Evolutionary conservation across 2,113 vertebrate genomes (phyloP), one percentile per base, ranked within the genome.

Genomic region (Muntiacus muntjak): DNA sequence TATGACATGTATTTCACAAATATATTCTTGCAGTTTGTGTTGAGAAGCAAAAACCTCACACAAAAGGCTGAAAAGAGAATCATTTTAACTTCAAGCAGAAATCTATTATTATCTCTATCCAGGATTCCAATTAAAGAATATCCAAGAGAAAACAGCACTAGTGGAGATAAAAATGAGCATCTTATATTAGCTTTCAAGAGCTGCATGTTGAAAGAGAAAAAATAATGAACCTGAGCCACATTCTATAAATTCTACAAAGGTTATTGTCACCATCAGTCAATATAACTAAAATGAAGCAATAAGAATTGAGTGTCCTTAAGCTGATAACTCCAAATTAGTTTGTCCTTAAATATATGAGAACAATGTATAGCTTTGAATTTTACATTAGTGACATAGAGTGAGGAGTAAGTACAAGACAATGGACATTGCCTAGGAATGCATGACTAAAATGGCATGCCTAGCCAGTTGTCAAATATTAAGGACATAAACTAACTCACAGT

Each of bases 101-200:
- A 94, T 90, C 74, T 95, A 89, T 97, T 97, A 95, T 97, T 92
- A 97, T 89, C 54, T 96, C 19, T 60, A 91, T 82, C 26, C 78
- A 95, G 58, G 60, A 96, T 96, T 96, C 89, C 94, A 97, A 96
- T 97, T 97, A 97, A 96, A 88, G 89, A 95, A 96, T 97, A 94
- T 96, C 74, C 60, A 87, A 92, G 87, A 96, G 97, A 96, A 98
- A 97, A 91, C 54, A 94, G 45, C 13, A 47, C n/a, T 85, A 54
- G 26, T 86, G 58, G 45, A 95, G 83, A 94, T 54, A 84, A n/a
- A 91, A 91, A 97, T 60, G 74, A 90, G 58, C 81, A 89, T 79
- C 97, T 94, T 21, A 86, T 84, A 96, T 95, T 84, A 95, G 54
- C 50, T 94, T 97, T 96, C 76, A 92, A 94, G 86, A 62, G 43